These are phyloP conservation scores for Urocynchramus pylzowi DNA, from an alignment of 2,113 vertebrate species.

Conservation along the genomic window DNA sequence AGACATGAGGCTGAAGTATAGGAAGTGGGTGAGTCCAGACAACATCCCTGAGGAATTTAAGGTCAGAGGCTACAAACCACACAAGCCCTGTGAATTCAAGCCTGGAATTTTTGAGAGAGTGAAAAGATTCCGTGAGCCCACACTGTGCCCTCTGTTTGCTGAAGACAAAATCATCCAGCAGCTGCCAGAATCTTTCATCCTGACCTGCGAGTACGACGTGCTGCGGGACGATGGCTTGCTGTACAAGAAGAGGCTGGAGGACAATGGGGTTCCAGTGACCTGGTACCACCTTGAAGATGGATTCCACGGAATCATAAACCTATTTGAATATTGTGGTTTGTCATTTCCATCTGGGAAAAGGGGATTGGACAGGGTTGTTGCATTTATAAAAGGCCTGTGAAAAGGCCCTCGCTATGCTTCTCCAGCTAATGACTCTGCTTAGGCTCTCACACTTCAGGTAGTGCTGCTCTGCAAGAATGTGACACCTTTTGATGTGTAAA, in stretches of 20 bases:
- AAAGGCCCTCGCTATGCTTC: not conserved
- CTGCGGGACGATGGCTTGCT: slow-evolving; percentile 79
- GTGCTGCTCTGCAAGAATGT: not conserved
- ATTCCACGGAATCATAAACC: slow-evolving; percentile 78
- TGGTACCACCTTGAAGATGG: slow-evolving; percentile 79
- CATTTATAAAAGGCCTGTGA: slow-evolving; percentile 48
- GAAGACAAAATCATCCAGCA: slow-evolving; percentile 66
- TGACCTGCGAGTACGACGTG: slow-evolving; percentile 83
- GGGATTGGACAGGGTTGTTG: slow-evolving; percentile 57
- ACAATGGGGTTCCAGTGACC: slow-evolving; percentile 72
- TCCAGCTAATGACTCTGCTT: not conserved
- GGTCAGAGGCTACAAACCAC: slow-evolving; percentile 20
- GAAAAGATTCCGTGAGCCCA: slow-evolving; percentile 44
- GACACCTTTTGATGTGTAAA: not conserved
- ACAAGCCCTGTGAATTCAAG: slow-evolving; percentile 22
- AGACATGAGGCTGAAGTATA: slow-evolving; percentile 67
- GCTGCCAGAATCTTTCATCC: slow-evolving; percentile 74
- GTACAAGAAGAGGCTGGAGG: slow-evolving; percentile 80
- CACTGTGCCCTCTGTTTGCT: slow-evolving; percentile 72
- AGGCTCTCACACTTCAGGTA: not conserved
- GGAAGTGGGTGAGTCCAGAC: slow-evolving; percentile 75
- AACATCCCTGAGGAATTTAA: slow-evolving; percentile 75
- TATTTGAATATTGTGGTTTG: slow-evolving; percentile 54
- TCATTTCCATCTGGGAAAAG: slow-evolving; percentile 67
- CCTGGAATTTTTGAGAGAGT: slow-evolving; percentile 67